These are phyloP conservation scores for Bucorvus abyssinicus DNA, from an alignment of 2,797 vertebrate species.

Conservation along the genomic window DNA sequence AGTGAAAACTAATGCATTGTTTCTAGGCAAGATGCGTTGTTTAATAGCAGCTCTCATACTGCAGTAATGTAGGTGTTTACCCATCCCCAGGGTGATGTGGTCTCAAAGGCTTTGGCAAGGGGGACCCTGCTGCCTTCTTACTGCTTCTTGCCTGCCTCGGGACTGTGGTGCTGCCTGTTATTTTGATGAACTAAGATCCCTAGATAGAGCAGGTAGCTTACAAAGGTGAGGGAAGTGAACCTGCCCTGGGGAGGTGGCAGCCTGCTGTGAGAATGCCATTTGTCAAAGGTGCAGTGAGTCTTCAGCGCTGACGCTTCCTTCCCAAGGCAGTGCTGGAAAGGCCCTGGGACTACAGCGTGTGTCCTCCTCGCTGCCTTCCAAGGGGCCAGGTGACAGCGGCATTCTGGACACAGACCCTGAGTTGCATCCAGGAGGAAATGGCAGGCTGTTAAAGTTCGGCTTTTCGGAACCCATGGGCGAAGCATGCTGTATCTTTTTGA, in stretches of 20 bases:
- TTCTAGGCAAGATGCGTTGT: neutral
- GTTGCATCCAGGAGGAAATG: neutral
- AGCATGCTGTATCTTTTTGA: neutral
- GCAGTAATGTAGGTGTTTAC: neutral
- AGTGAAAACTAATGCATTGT: neutral
- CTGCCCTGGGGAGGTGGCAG: neutral
- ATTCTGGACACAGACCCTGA: neutral
- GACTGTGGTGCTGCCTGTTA: neutral
- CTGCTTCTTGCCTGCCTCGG: neutral
- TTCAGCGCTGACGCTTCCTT: neutral
- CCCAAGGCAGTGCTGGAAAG: neutral
- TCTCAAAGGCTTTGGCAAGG: neutral
- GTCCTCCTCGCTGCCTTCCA: neutral
- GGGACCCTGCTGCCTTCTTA: neutral
- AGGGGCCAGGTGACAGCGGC: neutral
- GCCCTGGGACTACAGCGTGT: neutral
- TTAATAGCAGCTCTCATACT: neutral
- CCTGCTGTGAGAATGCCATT: neutral
- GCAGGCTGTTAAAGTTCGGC: neutral
- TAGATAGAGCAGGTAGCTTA: neutral
- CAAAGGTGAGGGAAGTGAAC: neutral
- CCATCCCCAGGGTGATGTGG: neutral
- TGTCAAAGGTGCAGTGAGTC: neutral
- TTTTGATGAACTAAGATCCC: neutral
- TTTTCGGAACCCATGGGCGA: rapidly evolving